Evolutionary conservation across 2,113 vertebrate genomes (phyloP).

Genomic region (Halcyon senegalensis): DNA sequence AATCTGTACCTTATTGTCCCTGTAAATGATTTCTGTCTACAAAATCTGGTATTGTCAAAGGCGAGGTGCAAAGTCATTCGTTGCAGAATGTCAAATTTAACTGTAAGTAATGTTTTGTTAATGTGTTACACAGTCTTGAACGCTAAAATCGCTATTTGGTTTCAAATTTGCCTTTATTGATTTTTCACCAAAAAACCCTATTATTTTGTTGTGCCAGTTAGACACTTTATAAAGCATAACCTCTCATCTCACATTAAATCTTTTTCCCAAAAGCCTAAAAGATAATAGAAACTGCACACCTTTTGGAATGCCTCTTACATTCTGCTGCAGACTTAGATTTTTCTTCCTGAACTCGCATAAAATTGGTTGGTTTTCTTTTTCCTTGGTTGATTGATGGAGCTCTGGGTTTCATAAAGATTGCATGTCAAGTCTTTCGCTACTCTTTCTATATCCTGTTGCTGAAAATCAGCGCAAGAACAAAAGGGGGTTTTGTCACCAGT

Average conservation of each 20-base stretch:
- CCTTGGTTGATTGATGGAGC: neutral
- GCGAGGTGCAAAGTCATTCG: neutral
- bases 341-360: neutral
- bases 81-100: neutral
- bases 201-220: neutral
- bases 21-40: neutral
- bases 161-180: neutral
- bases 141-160: conserved; percentile 6
- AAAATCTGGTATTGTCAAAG: neutral
- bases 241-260: neutral
- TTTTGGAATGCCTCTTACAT: neutral
- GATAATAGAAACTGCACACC: neutral
- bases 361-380: rapidly evolving
- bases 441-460: neutral
- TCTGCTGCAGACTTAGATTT: neutral
- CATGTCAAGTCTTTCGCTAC: neutral
- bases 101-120: neutral
- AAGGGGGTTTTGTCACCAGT: neutral
- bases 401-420: neutral
- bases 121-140: neutral
- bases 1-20: neutral
- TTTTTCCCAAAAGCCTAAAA: neutral
- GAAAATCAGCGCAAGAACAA: neutral
- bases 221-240: neutral
- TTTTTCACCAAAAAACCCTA: neutral